These are phyloP conservation scores for Entomobrya proxima DNA, from an alignment of 2,888 invertebrate genomes.

Conservation along the genomic window DNA sequence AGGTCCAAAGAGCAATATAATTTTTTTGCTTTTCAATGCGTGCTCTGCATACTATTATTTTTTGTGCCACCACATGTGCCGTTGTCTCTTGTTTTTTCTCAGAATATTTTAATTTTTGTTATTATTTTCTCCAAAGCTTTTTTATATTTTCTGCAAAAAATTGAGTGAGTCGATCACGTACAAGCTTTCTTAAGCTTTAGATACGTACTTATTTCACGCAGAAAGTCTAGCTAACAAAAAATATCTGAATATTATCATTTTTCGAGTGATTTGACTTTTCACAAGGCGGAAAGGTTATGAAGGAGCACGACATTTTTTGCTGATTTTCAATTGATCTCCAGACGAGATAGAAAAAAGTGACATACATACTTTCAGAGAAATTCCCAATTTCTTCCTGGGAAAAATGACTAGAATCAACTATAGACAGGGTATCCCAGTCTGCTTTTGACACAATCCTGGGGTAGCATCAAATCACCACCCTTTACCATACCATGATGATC, in stretches of 20 bases:
- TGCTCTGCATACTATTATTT: neutral
- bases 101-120: too few species aligned
- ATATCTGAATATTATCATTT: conserved; percentile 4
- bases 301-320: neutral
- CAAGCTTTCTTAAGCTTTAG: too few species aligned
- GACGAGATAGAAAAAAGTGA: neutral
- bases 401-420: neutral
- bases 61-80: neutral
- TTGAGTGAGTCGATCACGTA: too few species aligned
- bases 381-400: neutral
- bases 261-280: neutral
- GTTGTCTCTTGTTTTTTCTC: neutral
- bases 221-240: neutral
- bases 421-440: neutral
- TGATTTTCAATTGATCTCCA: neutral
- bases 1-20: neutral
- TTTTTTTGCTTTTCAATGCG: conserved; percentile 1
- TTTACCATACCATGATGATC: too few species aligned
- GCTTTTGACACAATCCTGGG: neutral
- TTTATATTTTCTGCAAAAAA: too few species aligned
- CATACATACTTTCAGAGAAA: neutral
- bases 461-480: neutral
- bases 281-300: neutral
- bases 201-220: neutral
- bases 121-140: too few species aligned